A percentile compares a stretch with the other conserved stretches of the same genome.
Conservation (phyloP, 1,140 invertebrate genomes). For the Pseudomyrmex concolor region DNA sequence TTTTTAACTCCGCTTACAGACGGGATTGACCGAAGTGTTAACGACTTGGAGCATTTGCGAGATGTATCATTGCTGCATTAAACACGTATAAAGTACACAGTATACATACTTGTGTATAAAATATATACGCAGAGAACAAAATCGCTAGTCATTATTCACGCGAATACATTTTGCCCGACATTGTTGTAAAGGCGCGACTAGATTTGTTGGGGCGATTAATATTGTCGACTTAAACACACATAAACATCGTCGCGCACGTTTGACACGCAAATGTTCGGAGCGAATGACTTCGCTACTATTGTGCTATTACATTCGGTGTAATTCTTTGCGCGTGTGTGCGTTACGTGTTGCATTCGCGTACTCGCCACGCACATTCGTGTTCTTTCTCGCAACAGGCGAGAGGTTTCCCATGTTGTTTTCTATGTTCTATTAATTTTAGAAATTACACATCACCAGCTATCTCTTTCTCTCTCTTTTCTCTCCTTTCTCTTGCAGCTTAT, state of each 20-base stretch:
- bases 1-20: too few relatives aligned
- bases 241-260: constrained; percentile 50
- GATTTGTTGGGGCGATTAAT: constrained; percentile 37
- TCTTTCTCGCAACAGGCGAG: constrained; percentile 9
- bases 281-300: constrained; percentile 58
- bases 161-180: constrained; percentile 24
- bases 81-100: neutral
- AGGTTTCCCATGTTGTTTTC: neutral
- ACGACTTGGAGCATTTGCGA: too few relatives aligned
- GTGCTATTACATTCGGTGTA: constrained; percentile 55
- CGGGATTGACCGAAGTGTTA: too few relatives aligned
- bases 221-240: constrained; percentile 28
- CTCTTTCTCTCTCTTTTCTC: too few relatives aligned
- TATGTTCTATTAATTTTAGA: neutral
- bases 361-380: neutral
- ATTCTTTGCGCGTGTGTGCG: neutral
- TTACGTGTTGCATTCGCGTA: neutral
- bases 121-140: neutral
- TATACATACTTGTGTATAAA: neutral
- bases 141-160: neutral
- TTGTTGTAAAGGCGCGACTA: neutral
- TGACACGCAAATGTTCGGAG: constrained; percentile 66
- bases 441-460: neutral
- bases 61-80: neutral
- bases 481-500: neutral